Evolutionary conservation across 2,113 vertebrate genomes (phyloP).

Genomic region (Petrocephalus zakoni): DNA sequence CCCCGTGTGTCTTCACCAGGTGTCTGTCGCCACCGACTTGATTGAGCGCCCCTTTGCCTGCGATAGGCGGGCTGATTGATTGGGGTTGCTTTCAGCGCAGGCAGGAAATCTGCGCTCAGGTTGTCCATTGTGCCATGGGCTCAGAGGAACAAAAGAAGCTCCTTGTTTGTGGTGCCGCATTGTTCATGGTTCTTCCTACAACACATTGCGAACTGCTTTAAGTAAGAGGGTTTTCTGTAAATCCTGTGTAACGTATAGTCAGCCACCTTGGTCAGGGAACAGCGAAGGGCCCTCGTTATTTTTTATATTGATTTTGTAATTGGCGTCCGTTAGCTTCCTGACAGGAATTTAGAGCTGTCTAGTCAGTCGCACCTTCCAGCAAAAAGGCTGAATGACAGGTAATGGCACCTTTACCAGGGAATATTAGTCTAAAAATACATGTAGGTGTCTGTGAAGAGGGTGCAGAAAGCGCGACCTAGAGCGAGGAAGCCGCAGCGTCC

Average conservation of each 20-base stretch:
- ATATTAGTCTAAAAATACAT: conserved; percentile 26
- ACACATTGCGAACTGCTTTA: not conserved
- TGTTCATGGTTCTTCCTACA: not conserved
- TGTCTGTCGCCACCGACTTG: not conserved
- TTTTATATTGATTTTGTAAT: conserved; percentile 31
- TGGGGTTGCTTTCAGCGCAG: not conserved
- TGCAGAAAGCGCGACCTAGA: not conserved
- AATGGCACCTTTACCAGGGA: conserved; percentile 23
- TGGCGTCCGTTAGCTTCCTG: conserved; percentile 26
- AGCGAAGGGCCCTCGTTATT: not conserved
- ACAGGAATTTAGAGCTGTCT: conserved; percentile 25
- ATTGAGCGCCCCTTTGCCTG: not conserved
- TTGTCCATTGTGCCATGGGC: not conserved
- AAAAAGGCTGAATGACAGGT: conserved; percentile 25
- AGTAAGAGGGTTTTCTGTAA: not conserved
- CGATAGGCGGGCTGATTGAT: not conserved
- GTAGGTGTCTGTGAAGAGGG: conserved; percentile 16
- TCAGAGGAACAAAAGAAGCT: not conserved
- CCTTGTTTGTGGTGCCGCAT: not conserved
- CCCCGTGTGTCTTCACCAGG: not conserved
- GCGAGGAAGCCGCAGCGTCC: conserved; percentile 6
- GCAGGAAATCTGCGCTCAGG: not conserved
- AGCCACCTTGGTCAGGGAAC: not conserved
- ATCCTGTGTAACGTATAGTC: not conserved
- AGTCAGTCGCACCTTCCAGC: not conserved